Base-by-base conservation (phyloP, 2,113 vertebrate species). In the Geococcyx californianus region DNA sequence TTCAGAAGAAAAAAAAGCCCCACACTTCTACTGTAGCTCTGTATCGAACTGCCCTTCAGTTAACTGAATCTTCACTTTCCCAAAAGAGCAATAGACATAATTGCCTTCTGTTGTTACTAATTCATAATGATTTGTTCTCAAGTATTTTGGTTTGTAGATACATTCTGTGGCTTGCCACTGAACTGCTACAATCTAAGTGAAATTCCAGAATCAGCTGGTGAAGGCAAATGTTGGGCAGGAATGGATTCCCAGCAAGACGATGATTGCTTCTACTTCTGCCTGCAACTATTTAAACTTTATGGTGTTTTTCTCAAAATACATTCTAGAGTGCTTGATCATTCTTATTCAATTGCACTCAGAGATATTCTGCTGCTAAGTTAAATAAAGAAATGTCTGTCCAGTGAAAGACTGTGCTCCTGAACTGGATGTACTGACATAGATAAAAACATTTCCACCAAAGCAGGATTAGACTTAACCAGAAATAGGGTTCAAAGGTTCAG, bases 51-150 rank as follows among this genome's bases (percentile, higher is more conserved):
- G 62, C 40, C 84, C 26, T 83, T 76, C 51, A 88, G 69, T 45
- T 70, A 91, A 64, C 52, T 44, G 47, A 81, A 66, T 76, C 40
- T 56, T 58, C 25, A n/a, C 52, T 90, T 91, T 79, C 66, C 28
- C 79, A 59, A 56, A 90, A 94, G 44, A 79, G 17, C 63, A 90
- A 34, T 88, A 49, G 17, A 78, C 33, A 83, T 54, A 78, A 86
- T 89, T 94, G 36, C 67, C 25, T 73, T 95, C 84, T 92, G 51
- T 77, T 84, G 36, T 76, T 95, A 94, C 55, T 96, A 90, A 95
- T 92, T 90, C 80, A 63, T 79, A 51, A 72, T 26, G 84, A 90
- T 47, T 93, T 93, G 26, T 75, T 84, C 29, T 54, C 34, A 93
- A 87, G 40, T 60, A 84, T 81, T 92, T 94, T 84, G n/a, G 80